Evolutionary conservation across 1,140 invertebrate species (phyloP), one percentile per base, ranked within the genome.

Genomic region (Brachionus koreanus): DNA sequence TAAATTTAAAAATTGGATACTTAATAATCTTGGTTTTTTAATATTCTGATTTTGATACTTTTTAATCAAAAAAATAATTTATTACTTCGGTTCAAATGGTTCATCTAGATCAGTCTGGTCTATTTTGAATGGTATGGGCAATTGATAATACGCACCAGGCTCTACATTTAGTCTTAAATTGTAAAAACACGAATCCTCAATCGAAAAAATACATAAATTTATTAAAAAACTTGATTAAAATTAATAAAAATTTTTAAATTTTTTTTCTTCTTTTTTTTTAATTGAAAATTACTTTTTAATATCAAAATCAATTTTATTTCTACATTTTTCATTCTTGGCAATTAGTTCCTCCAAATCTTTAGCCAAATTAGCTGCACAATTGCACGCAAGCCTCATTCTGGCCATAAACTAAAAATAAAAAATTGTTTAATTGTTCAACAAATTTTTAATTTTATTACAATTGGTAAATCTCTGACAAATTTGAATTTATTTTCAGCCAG

Each of bases 81-180:
- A 57, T 25, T 65, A 61, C 76, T 61, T 79, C 16, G 76, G 76
- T 43, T 79, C 76, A 61, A 79, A 79, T 9, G 49, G 23, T 19
- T 79, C 76, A 42, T 65, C 52, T 12, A 79, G 13, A 61, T 43
- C 76, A 4, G 35, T 29, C 16, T 79, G 76, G n/a, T 79, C 76
- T 12, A 79, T 79, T 37, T 57, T 61, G 39, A 79, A 79, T 25
- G 23, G 2, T 10, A 79, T 65, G 2, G 76, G 49, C 25, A 42
- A 19, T 43, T 79, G 76, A 79, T 79, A 79, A 29, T 79, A 79
- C 9, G 33, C 6, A 13, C 76, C 76, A 7, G 76, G 76, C 19
- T 79, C 49, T 16, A 79, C 76, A 10, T 79, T 79, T 23, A 79
- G 39, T 79, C 76, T 37, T 19, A 79, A 65, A 39, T 79, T 79